Conservation (phyloP, 2,113 vertebrate species). For the Prolemur simus region DNA sequence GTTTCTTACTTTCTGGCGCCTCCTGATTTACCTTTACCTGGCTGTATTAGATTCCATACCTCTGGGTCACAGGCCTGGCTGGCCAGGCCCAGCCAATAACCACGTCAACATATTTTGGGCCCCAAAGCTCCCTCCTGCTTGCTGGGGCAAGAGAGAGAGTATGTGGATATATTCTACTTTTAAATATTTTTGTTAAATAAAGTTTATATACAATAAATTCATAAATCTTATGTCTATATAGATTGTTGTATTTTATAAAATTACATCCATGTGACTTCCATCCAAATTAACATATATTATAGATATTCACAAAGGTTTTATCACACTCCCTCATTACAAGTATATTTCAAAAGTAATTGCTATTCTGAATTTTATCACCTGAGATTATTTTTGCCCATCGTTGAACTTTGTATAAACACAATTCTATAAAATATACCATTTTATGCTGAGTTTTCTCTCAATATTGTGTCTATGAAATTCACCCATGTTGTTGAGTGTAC, state of each 20-base stretch:
- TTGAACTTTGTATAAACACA: not conserved
- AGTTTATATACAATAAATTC: not conserved
- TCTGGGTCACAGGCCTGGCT: not conserved
- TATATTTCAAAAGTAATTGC: not conserved
- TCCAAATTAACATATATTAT: not conserved
- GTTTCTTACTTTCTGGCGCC: not conserved
- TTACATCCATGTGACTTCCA: not conserved
- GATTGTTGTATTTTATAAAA: not conserved
- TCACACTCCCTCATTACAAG: not conserved
- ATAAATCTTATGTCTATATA: not conserved
- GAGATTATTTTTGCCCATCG: not conserved
- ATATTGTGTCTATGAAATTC: not conserved
- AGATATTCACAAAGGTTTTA: not conserved
- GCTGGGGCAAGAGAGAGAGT: not conserved
- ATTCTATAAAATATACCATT: not conserved
- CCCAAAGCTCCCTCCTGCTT: not conserved
- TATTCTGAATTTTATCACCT: not conserved
- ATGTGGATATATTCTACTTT: not conserved
- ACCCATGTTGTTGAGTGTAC: not conserved
- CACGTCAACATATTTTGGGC: not conserved
- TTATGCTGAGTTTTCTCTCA: not conserved
- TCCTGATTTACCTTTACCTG: not conserved
- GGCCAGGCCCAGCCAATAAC: not conserved
- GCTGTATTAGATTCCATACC: not conserved
- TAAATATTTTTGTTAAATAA: not conserved